Evolutionary conservation across 2,797 vertebrate genomes (phyloP).

Genomic region (Pangasius macronema): DNA sequence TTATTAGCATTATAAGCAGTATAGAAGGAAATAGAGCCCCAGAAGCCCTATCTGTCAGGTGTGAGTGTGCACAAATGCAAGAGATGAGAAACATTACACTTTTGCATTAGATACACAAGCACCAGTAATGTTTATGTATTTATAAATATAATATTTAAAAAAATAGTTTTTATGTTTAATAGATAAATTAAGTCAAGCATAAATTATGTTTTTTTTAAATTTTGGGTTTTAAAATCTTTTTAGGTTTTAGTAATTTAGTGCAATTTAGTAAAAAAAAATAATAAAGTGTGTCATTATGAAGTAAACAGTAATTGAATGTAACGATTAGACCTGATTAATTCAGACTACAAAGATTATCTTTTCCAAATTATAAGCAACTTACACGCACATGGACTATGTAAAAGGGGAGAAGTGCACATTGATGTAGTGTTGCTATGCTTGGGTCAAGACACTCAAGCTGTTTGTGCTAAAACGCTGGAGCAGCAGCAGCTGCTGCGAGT

Average conservation of each 20-base stretch:
- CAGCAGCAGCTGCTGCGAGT: constrained; percentile 25
- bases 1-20: neutral
- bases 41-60: neutral
- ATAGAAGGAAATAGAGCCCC: neutral
- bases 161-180: neutral
- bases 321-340: constrained; percentile 72
- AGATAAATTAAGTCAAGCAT: neutral
- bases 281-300: neutral
- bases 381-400: neutral
- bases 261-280: neutral
- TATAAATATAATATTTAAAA: neutral
- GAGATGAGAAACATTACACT: too few relatives aligned
- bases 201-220: neutral
- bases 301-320: constrained; percentile 55
- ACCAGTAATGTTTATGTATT: too few relatives aligned
- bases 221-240: too few relatives aligned
- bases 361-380: constrained; percentile 50
- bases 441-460: constrained; percentile 19
- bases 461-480: constrained; percentile 26
- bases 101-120: neutral
- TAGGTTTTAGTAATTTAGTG: neutral
- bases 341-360: constrained; percentile 58
- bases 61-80: neutral
- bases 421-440: constrained; percentile 19
- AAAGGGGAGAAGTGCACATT: neutral